A percentile compares a stretch with the other conserved stretches of the same genome.
Evolutionary conservation across 2,888 invertebrate species (phyloP).

Genomic region (Epirrhoe tristata): DNA sequence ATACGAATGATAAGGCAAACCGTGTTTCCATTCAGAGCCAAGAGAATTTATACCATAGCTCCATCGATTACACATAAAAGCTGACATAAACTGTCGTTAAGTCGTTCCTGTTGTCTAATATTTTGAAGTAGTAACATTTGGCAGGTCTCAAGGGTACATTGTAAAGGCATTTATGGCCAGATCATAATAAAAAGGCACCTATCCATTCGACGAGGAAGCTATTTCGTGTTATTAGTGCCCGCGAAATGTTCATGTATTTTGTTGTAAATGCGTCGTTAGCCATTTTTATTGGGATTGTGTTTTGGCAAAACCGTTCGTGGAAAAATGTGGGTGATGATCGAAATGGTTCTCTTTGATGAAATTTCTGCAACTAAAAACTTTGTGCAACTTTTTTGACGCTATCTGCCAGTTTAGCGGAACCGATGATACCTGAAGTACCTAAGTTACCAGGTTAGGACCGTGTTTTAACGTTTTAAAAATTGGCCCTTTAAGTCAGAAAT

Average conservation of each 20-base stretch:
- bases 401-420: too few species aligned
- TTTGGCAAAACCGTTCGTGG: slow-evolving; percentile 7
- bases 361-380: neutral
- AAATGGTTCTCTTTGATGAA: neutral
- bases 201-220: slow-evolving; percentile 51
- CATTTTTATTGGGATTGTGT: slow-evolving; percentile 43
- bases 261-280: slow-evolving; percentile 43
- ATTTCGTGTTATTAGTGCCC: slow-evolving; percentile 49
- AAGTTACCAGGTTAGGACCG: too few species aligned
- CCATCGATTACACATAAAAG: slow-evolving; percentile 59
- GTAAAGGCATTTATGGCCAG: slow-evolving; percentile 53
- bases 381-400: neutral
- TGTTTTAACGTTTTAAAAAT: too few species aligned
- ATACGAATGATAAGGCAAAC: slow-evolving; percentile 28
- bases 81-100: slow-evolving; percentile 50
- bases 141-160: slow-evolving; percentile 40
- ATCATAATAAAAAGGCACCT: slow-evolving; percentile 48
- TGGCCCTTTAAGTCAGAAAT: too few species aligned
- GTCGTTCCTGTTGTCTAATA: slow-evolving; percentile 37
- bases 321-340: neutral
- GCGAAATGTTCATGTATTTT: slow-evolving; percentile 49
- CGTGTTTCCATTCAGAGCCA: slow-evolving; percentile 32
- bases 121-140: slow-evolving; percentile 41
- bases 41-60: slow-evolving; percentile 39
- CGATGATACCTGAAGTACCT: too few species aligned